Evolutionary conservation across 2,888 invertebrate species (phyloP).

Genomic region (Thereva unica): DNA sequence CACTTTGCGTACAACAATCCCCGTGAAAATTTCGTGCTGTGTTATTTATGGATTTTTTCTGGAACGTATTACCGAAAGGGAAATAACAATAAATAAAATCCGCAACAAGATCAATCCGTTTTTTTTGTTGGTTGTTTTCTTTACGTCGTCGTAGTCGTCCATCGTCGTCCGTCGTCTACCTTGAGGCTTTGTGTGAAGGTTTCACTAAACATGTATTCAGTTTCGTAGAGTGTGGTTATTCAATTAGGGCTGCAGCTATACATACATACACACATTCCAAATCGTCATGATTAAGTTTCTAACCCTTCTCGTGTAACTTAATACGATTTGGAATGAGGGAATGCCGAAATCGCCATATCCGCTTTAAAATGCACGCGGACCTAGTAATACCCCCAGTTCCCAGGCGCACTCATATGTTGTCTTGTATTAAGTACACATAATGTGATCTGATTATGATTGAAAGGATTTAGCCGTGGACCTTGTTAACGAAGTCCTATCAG

Average conservation of each 20-base stretch:
- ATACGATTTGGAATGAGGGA: slow-evolving; percentile 34
- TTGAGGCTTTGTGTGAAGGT: too few relatives aligned
- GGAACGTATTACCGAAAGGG: slow-evolving; percentile 2
- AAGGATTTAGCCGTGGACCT: slow-evolving; percentile 26
- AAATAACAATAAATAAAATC: slow-evolving; percentile 26
- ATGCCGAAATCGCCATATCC: slow-evolving; percentile 38
- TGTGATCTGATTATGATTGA: slow-evolving; percentile 33
- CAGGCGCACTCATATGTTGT: not conserved
- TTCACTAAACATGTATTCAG: too few relatives aligned
- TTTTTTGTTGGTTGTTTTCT: slow-evolving; percentile 1
- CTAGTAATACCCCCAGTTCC: slow-evolving; percentile 35
- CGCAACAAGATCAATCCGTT: slow-evolving; percentile 16
- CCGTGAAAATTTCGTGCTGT: slow-evolving; percentile 31
- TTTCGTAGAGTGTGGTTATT: too few relatives aligned
- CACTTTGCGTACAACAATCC: slow-evolving; percentile 23
- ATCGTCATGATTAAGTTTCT: not conserved
- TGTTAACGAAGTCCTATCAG: slow-evolving; percentile 10
- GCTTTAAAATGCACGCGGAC: slow-evolving; percentile 40
- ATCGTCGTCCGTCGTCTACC: not conserved
- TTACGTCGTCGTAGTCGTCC: not conserved
- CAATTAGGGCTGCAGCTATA: too few relatives aligned
- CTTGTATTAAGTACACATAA: not conserved
- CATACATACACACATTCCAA: too few relatives aligned
- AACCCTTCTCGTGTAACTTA: slow-evolving; percentile 21
- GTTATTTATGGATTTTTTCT: slow-evolving; percentile 30